These are phyloP conservation scores for Hylia prasina DNA, from an alignment of 2,113 vertebrate genomes.

Conservation along the genomic window DNA sequence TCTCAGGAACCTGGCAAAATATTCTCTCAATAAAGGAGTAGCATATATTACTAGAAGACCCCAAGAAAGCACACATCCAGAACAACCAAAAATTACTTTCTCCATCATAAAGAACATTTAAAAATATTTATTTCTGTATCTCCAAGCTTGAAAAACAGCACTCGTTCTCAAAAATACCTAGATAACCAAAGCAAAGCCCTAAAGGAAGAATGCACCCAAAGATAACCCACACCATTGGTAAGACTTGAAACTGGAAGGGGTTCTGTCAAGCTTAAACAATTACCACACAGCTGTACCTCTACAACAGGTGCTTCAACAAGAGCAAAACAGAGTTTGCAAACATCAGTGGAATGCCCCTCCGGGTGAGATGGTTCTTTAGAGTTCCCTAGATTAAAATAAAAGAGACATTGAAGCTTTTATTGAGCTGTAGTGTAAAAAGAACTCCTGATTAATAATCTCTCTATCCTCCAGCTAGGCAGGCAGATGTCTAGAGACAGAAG, in stretches of 20 bases:
- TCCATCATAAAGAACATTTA: background rate
- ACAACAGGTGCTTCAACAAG: slow-evolving; percentile 30
- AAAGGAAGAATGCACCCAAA: background rate
- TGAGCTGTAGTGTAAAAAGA: background rate
- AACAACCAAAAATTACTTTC: background rate
- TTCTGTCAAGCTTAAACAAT: slow-evolving; percentile 37
- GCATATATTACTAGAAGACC: background rate
- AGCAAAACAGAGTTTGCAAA: slow-evolving; percentile 31
- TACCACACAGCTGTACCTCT: slow-evolving; percentile 46
- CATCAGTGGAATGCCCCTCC: background rate
- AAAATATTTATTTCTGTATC: background rate
- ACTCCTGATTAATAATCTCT: background rate
- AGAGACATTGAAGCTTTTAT: background rate
- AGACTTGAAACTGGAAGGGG: background rate
- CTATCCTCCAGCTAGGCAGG: background rate
- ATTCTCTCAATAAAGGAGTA: background rate
- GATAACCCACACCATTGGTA: background rate
- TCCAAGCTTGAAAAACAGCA: background rate
- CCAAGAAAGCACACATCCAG: background rate
- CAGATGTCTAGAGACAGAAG: background rate
- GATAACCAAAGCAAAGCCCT: background rate
- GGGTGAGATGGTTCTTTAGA: slow-evolving; percentile 3
- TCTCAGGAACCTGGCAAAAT: background rate
- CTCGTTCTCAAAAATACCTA: background rate
- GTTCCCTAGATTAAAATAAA: background rate